Evolutionary conservation across 2,797 vertebrate species (phyloP), one percentile per base, ranked within the genome.

Genomic region (Protonibea diacanthus): DNA sequence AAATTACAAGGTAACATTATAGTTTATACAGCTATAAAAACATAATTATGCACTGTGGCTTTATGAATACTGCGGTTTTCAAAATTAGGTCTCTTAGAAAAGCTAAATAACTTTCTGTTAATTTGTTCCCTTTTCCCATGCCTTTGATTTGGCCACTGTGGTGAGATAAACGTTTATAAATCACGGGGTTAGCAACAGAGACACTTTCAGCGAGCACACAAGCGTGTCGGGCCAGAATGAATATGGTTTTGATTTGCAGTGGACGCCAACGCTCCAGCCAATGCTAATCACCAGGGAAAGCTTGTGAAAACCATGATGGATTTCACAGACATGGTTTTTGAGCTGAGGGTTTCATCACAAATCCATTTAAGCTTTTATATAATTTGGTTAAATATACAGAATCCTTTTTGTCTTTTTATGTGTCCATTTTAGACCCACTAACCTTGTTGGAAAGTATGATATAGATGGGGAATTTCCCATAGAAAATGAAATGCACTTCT

Each of bases 1-100:
- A 96, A 97, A 97, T 96, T 96, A 95, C 93, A 96, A 96, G 92
- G 93, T 94, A 96, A 95, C 92, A 91, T 95, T 95, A 95, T 91
- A 84, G 91, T 95, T 95, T 96, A 94, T 95, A 94, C 93, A 96
- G 95, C 92, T 95, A 88, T 92, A 95, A 94, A 93, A 91, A 84
- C 84, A 91, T 95, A 96, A 96, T 94, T 95, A 89, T 84, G 95
- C 89, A 91, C 94, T 93, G 91, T 91, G 90, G 92, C 61, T 94
- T 94, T 90, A 96, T 96, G 96, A 93, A 95, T 94, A 89, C 80
- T 92, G 89, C 65, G 88, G 92, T 90, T 91, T 91, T 95, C 86
- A 94, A 93, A 95, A 95, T 94, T 85, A 94, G 93, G 89, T 93
- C 92, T 85, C 91, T 86, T 86, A 93, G 84, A 94, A 95, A 94